These are phyloP conservation scores for Molorchus minor DNA, from an alignment of 2,888 invertebrate species.

Conservation along the genomic window DNA sequence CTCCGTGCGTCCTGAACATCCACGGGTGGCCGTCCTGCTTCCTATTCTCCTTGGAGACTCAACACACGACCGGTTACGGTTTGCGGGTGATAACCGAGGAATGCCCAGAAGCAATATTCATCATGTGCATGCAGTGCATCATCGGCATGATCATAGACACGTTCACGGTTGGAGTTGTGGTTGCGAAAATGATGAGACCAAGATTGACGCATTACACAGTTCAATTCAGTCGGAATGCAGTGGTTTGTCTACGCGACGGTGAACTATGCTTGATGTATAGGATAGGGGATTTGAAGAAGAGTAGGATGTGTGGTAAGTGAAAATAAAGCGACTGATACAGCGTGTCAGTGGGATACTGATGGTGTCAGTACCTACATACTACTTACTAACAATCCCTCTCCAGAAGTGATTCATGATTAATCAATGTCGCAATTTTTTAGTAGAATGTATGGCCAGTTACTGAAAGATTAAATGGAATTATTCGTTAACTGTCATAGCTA, in stretches of 20 bases:
- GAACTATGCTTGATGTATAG: slow-evolving; percentile 87
- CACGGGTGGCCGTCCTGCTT: slow-evolving; percentile 91
- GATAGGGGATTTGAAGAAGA: slow-evolving; percentile 93
- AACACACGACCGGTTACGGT: slow-evolving; percentile 92
- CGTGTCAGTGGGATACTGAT: no score
- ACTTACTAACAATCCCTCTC: no score
- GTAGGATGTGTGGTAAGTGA: slow-evolving; percentile 79
- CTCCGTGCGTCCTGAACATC: slow-evolving; percentile 86
- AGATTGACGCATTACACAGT: slow-evolving; percentile 93
- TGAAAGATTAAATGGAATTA: no score
- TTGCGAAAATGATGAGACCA: slow-evolving; percentile 94
- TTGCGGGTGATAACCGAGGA: slow-evolving; percentile 86
- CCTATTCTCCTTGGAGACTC: slow-evolving; percentile 95
- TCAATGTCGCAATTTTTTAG: no score
- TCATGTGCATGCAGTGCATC: slow-evolving; percentile 95
- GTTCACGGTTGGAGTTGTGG: slow-evolving; percentile 84
- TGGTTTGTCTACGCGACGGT: slow-evolving; percentile 86
- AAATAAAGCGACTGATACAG: background rate
- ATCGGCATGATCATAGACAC: slow-evolving; percentile 60
- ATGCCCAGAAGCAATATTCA: slow-evolving; percentile 91
- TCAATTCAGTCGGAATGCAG: slow-evolving; percentile 88
- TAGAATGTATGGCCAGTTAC: no score
- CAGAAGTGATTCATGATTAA: no score
- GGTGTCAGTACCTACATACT: no score
- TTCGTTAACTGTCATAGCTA: no score